Percentiles rank a stretch among this genome's conserved stretches.
phyloP scores from a whole-genome alignment of 2,888 invertebrate species.

The Drosophila tanythrix region DNA sequence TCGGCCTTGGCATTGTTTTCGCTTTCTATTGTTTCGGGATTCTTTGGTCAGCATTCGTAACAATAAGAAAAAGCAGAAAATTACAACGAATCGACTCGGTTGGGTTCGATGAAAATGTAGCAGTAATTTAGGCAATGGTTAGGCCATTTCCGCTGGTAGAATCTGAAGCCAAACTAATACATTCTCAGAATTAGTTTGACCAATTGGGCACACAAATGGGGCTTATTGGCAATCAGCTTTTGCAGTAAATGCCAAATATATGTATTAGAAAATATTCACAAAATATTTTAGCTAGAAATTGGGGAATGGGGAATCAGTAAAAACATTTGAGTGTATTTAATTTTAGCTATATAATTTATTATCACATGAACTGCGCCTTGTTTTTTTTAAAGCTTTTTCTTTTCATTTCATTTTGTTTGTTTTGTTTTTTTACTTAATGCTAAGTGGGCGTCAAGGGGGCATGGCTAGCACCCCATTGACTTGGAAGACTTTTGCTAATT shows the following conservation, averaged over 20 bases:
- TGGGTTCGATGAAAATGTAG: slow-evolving; percentile 24
- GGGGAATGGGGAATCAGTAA: slow-evolving; percentile 14
- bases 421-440: slow-evolving; percentile 43
- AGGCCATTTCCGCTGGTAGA: slow-evolving; percentile 34
- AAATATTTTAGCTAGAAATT: background rate
- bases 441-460: slow-evolving; percentile 47
- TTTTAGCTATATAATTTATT: slow-evolving; percentile 71
- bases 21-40: slow-evolving; percentile 69
- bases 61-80: slow-evolving; percentile 45
- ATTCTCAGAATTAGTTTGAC: slow-evolving; percentile 27
- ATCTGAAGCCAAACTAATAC: background rate
- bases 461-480: slow-evolving; percentile 35
- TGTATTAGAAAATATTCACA: background rate
- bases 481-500: slow-evolving; percentile 66
- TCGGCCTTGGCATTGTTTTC: slow-evolving; percentile 78
- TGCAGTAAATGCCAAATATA: slow-evolving; percentile 3
- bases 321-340: slow-evolving; percentile 27
- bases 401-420: slow-evolving; percentile 20
- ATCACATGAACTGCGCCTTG: slow-evolving; percentile 72
- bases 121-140: slow-evolving; percentile 28
- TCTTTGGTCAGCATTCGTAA: slow-evolving; percentile 25
- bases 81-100: slow-evolving; percentile 47
- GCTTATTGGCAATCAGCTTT: slow-evolving; percentile 13
- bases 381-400: slow-evolving; percentile 53
- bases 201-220: slow-evolving; percentile 38